Evolutionary conservation across 2,113 vertebrate species (phyloP).

Genomic region (Gambusia affinis): DNA sequence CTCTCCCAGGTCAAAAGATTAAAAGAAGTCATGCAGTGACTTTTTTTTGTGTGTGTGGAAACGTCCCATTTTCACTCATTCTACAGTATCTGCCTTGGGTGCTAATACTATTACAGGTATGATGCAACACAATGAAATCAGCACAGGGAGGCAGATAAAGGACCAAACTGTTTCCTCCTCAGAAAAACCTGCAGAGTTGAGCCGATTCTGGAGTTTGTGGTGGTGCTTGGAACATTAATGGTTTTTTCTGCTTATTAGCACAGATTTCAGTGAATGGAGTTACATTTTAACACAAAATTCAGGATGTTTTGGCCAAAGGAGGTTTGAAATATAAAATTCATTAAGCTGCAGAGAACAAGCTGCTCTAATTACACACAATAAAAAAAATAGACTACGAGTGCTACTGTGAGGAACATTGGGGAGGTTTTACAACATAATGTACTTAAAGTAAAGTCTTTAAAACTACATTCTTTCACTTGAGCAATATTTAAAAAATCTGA

Average conservation of each 20-base stretch:
- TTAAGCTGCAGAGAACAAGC: no score
- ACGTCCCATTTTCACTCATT: slow-evolving; percentile 24
- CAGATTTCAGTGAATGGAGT: background rate
- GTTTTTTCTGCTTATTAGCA: background rate
- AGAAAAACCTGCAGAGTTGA: background rate
- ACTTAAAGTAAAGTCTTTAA: no score
- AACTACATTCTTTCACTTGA: no score
- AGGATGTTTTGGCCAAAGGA: no score
- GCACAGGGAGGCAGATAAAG: background rate
- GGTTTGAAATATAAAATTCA: no score
- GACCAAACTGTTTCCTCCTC: background rate
- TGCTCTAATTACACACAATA: no score
- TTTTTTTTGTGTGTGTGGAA: slow-evolving; percentile 30
- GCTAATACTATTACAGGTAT: slow-evolving; percentile 45
- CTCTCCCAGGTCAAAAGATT: background rate
- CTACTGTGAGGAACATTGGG: no score
- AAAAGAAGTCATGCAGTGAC: slow-evolving; percentile 8
- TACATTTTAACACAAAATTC: background rate
- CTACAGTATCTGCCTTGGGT: slow-evolving; percentile 1
- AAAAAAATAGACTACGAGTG: no score
- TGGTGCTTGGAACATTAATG: background rate
- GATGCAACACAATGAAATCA: slow-evolving; percentile 68
- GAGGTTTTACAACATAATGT: no score
- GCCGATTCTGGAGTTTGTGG: background rate
- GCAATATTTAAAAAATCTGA: no score